Evolutionary conservation across 2,797 vertebrate species (phyloP).

Genomic region (Falco biarmicus): DNA sequence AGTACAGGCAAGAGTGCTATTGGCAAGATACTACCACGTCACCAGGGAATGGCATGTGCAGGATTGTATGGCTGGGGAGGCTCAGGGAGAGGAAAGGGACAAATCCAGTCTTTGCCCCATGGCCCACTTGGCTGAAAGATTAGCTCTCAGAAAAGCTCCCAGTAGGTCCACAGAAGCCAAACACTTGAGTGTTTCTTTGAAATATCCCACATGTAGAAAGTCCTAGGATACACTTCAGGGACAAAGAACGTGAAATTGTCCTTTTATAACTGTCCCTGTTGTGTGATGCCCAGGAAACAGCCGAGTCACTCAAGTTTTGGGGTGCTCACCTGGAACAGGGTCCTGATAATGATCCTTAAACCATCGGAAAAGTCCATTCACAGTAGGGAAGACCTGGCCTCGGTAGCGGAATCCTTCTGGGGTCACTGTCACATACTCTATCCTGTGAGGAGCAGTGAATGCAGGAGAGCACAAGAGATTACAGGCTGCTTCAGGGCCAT

Average conservation of each 20-base stretch:
- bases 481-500: not conserved
- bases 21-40: not conserved
- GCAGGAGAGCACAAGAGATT: not conserved
- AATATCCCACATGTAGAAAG: not conserved
- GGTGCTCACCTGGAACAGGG: conserved; percentile 89
- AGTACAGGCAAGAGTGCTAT: not conserved
- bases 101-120: not conserved
- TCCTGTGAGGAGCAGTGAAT: conserved; percentile 71
- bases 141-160: not conserved
- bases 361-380: conserved; percentile 98
- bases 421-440: conserved; percentile 97
- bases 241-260: not conserved
- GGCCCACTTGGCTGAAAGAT: not conserved
- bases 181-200: not conserved
- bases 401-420: conserved; percentile 97
- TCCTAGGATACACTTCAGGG: not conserved
- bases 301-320: not conserved
- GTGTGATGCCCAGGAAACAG: not conserved
- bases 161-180: not conserved
- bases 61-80: not conserved
- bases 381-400: conserved; percentile 93
- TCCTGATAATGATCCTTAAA: conserved; percentile 99
- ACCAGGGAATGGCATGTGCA: not conserved
- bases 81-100: not conserved
- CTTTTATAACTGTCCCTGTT: not conserved